A percentile compares a stretch with the other conserved stretches of the same genome.
phyloP scores from a whole-genome alignment of 2,797 vertebrate genomes.

The Pantherophis alleghaniensis region DNA sequence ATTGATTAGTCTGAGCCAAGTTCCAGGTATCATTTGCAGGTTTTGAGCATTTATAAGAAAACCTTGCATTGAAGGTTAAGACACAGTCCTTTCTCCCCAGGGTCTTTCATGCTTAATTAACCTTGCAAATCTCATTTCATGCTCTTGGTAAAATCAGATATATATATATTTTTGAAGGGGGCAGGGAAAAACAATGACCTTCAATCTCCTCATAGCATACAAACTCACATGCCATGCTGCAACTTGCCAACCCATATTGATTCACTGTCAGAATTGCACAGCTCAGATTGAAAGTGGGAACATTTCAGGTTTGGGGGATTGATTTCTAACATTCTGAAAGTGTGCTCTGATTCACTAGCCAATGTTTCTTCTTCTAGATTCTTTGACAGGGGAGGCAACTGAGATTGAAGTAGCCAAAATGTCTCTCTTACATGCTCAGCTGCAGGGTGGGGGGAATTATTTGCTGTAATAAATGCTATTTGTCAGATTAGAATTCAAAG shows the following conservation, averaged over 20 bases:
- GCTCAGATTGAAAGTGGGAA: neutral
- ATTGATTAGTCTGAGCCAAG: neutral
- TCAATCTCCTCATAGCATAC: slow-evolving; percentile 13
- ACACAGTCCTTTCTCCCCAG: neutral
- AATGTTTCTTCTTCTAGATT: neutral
- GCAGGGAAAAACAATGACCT: slow-evolving; percentile 16
- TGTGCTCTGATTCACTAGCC: neutral
- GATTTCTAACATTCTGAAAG: neutral
- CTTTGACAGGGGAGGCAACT: neutral
- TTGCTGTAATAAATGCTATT: neutral
- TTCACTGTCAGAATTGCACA: neutral
- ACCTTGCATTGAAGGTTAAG: slow-evolving; percentile 21
- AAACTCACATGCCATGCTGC: neutral
- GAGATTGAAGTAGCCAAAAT: neutral
- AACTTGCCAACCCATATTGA: slow-evolving; percentile 5
- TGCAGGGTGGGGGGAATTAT: neutral
- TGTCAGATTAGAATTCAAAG: neutral
- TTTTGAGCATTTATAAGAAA: neutral
- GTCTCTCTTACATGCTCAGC: neutral
- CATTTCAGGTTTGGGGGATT: neutral
- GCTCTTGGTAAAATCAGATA: slow-evolving; percentile 14
- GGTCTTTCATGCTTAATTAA: slow-evolving; percentile 33
- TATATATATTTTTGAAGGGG: neutral
- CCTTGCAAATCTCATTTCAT: slow-evolving; percentile 37
- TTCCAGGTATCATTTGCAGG: neutral